phyloP scores from a whole-genome alignment of 2,888 invertebrate genomes.

The Thysanoteuthis rhombus region DNA sequence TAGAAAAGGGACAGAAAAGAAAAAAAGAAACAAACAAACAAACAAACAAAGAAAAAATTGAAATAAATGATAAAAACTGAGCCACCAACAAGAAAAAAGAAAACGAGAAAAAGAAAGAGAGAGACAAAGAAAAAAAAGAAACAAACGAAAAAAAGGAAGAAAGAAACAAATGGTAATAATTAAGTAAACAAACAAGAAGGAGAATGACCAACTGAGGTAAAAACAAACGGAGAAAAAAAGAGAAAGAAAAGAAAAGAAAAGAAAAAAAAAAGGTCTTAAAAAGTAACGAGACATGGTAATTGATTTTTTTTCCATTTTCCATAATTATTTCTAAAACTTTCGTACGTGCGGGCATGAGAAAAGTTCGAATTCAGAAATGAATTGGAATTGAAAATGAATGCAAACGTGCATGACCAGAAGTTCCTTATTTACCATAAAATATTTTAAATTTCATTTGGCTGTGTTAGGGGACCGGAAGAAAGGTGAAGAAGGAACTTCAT shows the following conservation, averaged over 20 bases:
- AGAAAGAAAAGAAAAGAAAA: not conserved
- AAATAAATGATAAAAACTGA: no score
- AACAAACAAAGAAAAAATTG: not conserved
- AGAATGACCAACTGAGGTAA: not conserved
- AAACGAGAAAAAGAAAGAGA: not conserved
- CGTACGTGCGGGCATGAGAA: not conserved
- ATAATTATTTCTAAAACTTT: no score
- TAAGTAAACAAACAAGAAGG: no score
- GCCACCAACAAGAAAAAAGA: not conserved
- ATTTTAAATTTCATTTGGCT: not conserved
- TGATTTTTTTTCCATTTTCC: not conserved
- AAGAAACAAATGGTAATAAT: no score
- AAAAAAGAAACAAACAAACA: not conserved
- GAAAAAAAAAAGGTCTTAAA: not conserved
- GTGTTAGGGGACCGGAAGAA: not conserved
- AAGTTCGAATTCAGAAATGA: not conserved
- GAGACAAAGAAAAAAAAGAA: not conserved
- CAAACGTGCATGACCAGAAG: not conserved
- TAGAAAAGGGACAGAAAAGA: no score
- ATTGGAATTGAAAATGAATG: not conserved
- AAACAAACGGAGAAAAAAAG: not conserved
- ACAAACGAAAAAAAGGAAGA: not conserved
- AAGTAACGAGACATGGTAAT: no score
- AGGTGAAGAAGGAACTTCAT: not conserved
- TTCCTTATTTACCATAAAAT: not conserved